Percentiles rank a stretch among this genome's conserved stretches.
Conservation (phyloP, 2,113 vertebrate genomes). For the Brachypodius melanocephalos region DNA sequence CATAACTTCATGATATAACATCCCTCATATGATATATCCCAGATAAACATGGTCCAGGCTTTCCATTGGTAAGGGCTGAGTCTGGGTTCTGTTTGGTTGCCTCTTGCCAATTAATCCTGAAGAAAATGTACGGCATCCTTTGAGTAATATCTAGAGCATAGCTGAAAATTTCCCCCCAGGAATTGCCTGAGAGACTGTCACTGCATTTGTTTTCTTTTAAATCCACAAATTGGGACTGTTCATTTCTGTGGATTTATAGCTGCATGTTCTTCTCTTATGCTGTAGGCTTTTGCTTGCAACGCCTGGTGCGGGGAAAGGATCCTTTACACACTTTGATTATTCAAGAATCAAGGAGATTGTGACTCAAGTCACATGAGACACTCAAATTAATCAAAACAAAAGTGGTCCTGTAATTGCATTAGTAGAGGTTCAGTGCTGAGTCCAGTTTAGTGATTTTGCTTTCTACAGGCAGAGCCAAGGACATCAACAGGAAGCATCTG, state of each 20-base stretch:
- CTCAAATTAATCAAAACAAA: neutral
- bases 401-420: neutral
- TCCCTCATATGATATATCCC: neutral
- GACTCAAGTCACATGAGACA: neutral
- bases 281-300: neutral
- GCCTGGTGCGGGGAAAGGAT: neutral
- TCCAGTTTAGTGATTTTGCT: neutral
- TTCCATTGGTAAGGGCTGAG: neutral
- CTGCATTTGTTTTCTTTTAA: neutral
- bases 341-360: neutral
- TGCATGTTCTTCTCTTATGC: neutral
- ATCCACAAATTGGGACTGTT: neutral
- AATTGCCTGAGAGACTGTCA: neutral
- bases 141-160: neutral
- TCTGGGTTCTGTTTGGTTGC: neutral
- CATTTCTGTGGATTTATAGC: neutral
- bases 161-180: neutral
- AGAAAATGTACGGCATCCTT: neutral
- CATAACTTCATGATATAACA: neutral
- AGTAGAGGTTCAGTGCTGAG: neutral
- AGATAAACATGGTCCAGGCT: neutral
- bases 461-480: neutral
- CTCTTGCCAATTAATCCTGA: neutral
- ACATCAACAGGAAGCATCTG: slow-evolving; percentile 39
- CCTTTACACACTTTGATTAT: neutral